Base-by-base conservation (phyloP, 2,797 vertebrate species). In the Ispidina picta region DNA sequence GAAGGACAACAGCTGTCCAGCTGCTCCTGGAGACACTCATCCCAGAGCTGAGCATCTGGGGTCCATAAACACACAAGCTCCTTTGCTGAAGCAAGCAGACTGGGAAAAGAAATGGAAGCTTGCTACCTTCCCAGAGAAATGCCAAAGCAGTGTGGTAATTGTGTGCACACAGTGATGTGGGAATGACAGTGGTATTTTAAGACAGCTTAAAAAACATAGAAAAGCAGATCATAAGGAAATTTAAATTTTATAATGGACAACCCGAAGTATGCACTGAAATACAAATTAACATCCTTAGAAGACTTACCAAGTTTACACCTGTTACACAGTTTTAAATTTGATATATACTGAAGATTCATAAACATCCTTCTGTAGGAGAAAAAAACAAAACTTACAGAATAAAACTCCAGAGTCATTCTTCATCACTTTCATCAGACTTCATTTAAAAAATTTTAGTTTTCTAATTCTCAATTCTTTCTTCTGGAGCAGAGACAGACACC, bases 51-150 rank as follows among this genome's bases (percentile, higher is more conserved):
- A 82, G 43, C 73, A 90, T 41, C 77, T 66, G 55, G 64, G 37
- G 8, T 56, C 60, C 0, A 3, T 49, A 83, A 88, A 66, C 68
- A 49, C 69, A 68, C n/a, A 62, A 83, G 33, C 29, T 91, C 82
- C 80, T 91, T 46, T 49, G 70, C 60, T 75, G 62, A 89, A 92
- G 86, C 49, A 80, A 78, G 81, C 69, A 82, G 59, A 91, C 83
- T 23, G 70, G 35, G 37, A 84, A 77, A 59, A 43, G 56, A 46
- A 83, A 74, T 83, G 9, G 19, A 91, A 93, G 78, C 33, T 35
- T 66, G 59, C 48, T 44, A 54, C 14, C 63, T 76, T 37, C 22
- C 43, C 65, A 86, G 65, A 83, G 43, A 87, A 83, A 80, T 26
- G 23, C 60, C 73, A 88, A 39, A 54, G 89, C 65, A 51, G 23